Evolutionary conservation across 2,888 invertebrate species (phyloP).

Genomic region (Eupithecia tripunctaria): DNA sequence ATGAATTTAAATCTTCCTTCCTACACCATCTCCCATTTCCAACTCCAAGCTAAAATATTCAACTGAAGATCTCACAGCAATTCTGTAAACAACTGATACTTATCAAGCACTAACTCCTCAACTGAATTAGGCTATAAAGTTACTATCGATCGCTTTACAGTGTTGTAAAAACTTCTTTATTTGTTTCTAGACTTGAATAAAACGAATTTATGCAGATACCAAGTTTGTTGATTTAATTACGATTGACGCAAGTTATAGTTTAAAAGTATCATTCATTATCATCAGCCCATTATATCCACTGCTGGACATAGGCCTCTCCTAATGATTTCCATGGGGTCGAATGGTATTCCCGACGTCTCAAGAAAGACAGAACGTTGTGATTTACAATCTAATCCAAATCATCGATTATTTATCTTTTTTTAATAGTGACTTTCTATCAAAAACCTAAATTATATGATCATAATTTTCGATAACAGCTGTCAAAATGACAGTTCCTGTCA

Average conservation of each 20-base stretch:
- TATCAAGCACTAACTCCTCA: conserved; percentile 14
- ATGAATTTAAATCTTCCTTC: neutral
- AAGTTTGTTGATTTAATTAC: conserved; percentile 1
- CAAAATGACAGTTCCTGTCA: too few species aligned
- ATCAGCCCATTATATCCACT: too few species aligned
- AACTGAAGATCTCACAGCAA: conserved; percentile 5
- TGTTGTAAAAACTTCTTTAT: conserved; percentile 27
- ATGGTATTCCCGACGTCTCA: too few species aligned
- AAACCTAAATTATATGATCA: too few species aligned
- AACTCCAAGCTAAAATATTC: neutral
- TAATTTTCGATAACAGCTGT: too few species aligned
- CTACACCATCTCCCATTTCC: neutral
- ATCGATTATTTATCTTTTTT: too few species aligned
- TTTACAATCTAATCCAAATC: too few species aligned
- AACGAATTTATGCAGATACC: neutral
- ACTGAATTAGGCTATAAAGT: conserved; percentile 20
- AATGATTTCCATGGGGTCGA: too few species aligned
- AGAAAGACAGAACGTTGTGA: too few species aligned
- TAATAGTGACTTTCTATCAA: too few species aligned
- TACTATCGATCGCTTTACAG: conserved; percentile 21
- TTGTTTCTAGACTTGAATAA: neutral
- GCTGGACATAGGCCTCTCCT: too few species aligned
- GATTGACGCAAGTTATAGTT: neutral
- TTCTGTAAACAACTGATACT: conserved; percentile 21
- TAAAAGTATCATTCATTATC: neutral